Evolutionary conservation across 2,797 vertebrate genomes (phyloP), one percentile per base, ranked within the genome.

Genomic region (Tokudaia muenninki): DNA sequence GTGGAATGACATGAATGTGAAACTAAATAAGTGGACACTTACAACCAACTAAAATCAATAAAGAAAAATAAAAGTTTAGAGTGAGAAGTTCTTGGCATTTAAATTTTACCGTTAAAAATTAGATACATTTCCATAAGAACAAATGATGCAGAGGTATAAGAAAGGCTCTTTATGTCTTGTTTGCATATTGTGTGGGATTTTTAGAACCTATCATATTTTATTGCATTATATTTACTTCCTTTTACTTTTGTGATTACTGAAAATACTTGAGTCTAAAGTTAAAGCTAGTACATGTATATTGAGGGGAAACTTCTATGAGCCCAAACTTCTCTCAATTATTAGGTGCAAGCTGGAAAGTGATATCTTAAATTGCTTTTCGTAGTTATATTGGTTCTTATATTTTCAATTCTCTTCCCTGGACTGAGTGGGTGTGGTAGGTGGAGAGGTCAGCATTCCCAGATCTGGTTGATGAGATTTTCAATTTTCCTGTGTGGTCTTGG

Each of bases 281-380:
- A 87, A 97, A 97, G 75, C 19, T 14, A 57, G n/a, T 34, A 3
- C 47, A 72, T 59, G 34, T 41, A 74, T 59, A 52, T 12, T 82
- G 61, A 83, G 74, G 2, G 4, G 26, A 95, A 72, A 93, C 24
- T 77, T 82, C 34, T 77, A 61, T 95, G 41, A 87, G 86, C 17
- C 16, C 61, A 94, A 52, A 92, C 75, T 93, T 93, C 70, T 93
- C 70, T 95, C 83, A 74, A 92, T 92, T 89, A 95, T 90, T 77
- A 90, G 55, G n/a, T 79, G 22, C 97, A 93, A 90, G 24, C 65
- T 84, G 91, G 75, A 95, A 90, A 96, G 24, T 63, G 34, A 92
- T 67, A 41, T 78, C 67, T 96, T 87, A 95, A 94, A 80, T 96
- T 96, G 63, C 72, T 93, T 97, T 91, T 77, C 57, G 50, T 91